Base-by-base conservation (phyloP, 92 coral and sea anemone genomes). In the Parazoanthus swiftii region DNA sequence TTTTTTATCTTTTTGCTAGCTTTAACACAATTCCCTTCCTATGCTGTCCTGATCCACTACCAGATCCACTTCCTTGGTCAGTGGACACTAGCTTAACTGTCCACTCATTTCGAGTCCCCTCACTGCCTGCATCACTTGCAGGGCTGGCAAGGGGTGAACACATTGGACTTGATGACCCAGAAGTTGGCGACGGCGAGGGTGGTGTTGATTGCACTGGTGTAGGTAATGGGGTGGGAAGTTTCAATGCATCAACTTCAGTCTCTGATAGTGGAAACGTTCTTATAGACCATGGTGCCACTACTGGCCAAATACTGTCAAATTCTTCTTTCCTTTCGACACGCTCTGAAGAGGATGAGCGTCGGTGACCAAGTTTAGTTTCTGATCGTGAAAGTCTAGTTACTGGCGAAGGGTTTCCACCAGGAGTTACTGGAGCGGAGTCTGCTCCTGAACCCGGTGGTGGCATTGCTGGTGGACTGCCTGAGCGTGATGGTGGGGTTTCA, bases 111-210 rank as follows among this genome's bases (percentile, higher is more conserved):
- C 94, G 89, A 73, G 92, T 92, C 43, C 92, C 83, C 33, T 89
- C 94, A 71, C 93, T 88, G 86, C 94, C 92, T 21, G 89, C 91
- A 68, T 95, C 95, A 74, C 95, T 94, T 0, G 92, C 92, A 18
- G 99, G 99, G 82, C 99, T 97, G 26, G 96, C 99, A 9, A 97
- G 91, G 0, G 99, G 98, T 4, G 98, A 95, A 76, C 98, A 95
- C 93, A 97, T 90, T 33, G 99, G 99, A 88, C 98, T 97, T 7
- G 92, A 88, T 5, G 96, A 90, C 14, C 97, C 92, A 16, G 99
- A 93, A 14, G 93, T 87, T 0, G 89, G 88, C 8, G 96, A 91
- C 2, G 99, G 99, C 5, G 99, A 93, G 26, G 90, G 93, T 23
- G 99, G 94, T 58, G 85, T 89, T 5, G 98, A 92, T 21, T 91